Evolutionary conservation across 2,797 vertebrate species (phyloP), one percentile per base, ranked within the genome.

Genomic region (Chrysocyon brachyurus): DNA sequence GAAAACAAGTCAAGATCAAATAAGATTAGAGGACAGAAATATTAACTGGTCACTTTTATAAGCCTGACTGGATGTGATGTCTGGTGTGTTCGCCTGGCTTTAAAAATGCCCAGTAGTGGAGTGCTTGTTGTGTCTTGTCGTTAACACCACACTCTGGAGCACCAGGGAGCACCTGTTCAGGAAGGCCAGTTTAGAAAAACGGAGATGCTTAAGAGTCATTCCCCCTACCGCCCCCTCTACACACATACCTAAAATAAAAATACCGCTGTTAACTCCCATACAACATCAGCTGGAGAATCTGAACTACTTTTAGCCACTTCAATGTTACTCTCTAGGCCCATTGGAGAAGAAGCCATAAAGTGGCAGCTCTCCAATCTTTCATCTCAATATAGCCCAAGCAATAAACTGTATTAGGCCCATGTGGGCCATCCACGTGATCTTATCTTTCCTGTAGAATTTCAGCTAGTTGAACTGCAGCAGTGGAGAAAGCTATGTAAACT

Each of bases 61-160:
- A 77, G 40, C 16, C 56, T 15, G 31, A 33, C 56, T 15, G 33
- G 6, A 8, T 31, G 16, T 19, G 52, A 19, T 15, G 10, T 15
- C 19, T 70, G 19, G n/a, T 7, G 12, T 56, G 10, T 14, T 24
- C 17, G 33, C 78, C 40, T 24, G 36, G 26, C 66, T 91, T 87
- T 61, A 21, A 61, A 85, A 85, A 57, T 10, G 40, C 64, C 56
- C 85, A 21, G 72, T 85, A 72, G 72, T 19, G 26, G 36, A 40
- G 57, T 56, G 22, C 2, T 57, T 17, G 6, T 0, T 31, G 0
- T 59, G 49, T 31, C 54, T 63, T 75, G 28, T 52, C 17, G 16
- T 5, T 17, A 14, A 49, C 63, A 0, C 26, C 11, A 16, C 1
- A 0, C 64, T 11, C 10, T 6, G 14, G 26, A 59, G 15, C 10